These are phyloP conservation scores for Teleogryllus occipitalis DNA, from an alignment of 1,140 invertebrate genomes.

Conservation along the genomic window DNA sequence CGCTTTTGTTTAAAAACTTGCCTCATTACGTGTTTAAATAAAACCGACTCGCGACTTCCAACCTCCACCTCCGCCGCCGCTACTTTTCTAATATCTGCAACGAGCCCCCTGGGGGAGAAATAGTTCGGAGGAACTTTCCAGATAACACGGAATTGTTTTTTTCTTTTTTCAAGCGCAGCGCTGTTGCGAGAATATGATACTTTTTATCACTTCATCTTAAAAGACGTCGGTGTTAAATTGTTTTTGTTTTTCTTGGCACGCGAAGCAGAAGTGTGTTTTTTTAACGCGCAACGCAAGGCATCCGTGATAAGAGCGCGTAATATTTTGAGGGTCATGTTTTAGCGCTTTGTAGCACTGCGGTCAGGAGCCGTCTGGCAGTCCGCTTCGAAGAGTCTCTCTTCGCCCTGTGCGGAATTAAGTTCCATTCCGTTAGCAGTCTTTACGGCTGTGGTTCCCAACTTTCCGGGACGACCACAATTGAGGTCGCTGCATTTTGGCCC, in stretches of 20 bases:
- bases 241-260: not conserved
- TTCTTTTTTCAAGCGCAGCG: not conserved
- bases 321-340: too few relatives aligned
- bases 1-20: not conserved
- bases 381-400: too few relatives aligned
- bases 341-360: too few relatives aligned
- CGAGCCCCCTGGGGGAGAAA: not conserved
- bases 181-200: not conserved
- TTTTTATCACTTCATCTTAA: slow-evolving; percentile 2
- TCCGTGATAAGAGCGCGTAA: too few relatives aligned
- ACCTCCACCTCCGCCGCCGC: not conserved
- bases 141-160: not conserved
- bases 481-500: too few relatives aligned
- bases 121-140: not conserved
- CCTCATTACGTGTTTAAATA: not conserved
- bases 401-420: too few relatives aligned
- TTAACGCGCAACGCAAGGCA: not conserved
- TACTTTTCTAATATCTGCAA: slow-evolving; percentile 5
- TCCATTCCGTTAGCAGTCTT: too few relatives aligned
- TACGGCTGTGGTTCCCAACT: too few relatives aligned
- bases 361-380: too few relatives aligned
- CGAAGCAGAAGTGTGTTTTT: not conserved
- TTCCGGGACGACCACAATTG: too few relatives aligned
- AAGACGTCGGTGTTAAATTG: not conserved
- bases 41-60: not conserved